These are phyloP conservation scores for Barypeithes pellucidus DNA, from an alignment of 2,888 invertebrate species.

Conservation along the genomic window DNA sequence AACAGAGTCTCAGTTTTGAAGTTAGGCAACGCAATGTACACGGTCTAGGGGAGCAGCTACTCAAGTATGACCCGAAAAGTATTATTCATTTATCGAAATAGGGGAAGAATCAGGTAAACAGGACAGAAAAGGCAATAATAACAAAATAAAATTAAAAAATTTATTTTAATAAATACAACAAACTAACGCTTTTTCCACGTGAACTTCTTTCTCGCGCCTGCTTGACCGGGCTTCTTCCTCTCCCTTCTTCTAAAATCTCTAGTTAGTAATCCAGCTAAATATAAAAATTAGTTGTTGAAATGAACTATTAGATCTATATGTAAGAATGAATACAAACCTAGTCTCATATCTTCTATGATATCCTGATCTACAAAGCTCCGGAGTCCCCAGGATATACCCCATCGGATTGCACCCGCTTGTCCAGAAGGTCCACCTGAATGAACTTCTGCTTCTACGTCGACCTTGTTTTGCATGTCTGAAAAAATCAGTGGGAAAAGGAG, in stretches of 20 bases:
- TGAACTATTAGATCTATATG: too few relatives aligned
- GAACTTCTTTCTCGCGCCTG: conserved; percentile 90
- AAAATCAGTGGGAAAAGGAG: conserved; percentile 89
- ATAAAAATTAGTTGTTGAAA: conserved; percentile 25
- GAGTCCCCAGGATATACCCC: conserved; percentile 89
- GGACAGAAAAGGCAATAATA: not conserved
- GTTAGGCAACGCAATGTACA: not conserved
- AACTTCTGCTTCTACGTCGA: conserved; percentile 88
- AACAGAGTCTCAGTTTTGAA: too few relatives aligned
- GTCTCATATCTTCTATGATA: conserved; percentile 87
- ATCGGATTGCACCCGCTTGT: conserved; percentile 91
- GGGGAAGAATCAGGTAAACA: not conserved
- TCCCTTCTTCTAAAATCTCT: conserved; percentile 85
- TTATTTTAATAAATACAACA: conserved; percentile 2
- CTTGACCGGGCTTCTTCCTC: conserved; percentile 94
- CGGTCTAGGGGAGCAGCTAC: not conserved
- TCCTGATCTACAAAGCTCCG: conserved; percentile 86
- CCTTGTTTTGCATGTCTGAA: conserved; percentile 81
- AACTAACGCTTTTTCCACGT: conserved; percentile 93
- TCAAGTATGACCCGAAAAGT: not conserved
- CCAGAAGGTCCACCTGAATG: conserved; percentile 83
- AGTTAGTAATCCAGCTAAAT: conserved; percentile 88
- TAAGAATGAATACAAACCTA: conserved; percentile 79
- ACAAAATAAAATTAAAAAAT: not conserved
- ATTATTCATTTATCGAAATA: not conserved